phyloP scores from a whole-genome alignment of 2,113 vertebrate genomes.

The Silurus asotus region DNA sequence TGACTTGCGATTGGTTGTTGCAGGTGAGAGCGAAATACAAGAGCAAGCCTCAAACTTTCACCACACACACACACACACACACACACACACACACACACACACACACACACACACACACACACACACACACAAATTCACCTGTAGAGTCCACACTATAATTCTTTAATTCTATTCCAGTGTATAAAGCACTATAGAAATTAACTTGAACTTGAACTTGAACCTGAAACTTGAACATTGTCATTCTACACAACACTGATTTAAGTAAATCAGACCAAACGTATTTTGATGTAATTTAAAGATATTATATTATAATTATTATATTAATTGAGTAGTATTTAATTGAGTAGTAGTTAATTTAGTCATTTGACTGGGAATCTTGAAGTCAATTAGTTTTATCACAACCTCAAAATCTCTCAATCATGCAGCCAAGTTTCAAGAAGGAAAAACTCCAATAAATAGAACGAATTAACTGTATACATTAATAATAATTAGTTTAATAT shows the following conservation, averaged over 20 bases:
- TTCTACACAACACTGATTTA: too few relatives aligned
- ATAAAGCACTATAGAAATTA: too few relatives aligned
- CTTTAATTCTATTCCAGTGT: too few relatives aligned
- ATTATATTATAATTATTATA: not conserved
- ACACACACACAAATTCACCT: not conserved
- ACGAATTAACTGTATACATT: not conserved
- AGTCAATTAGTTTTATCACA: not conserved
- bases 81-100: not conserved
- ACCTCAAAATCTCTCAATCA: too few relatives aligned
- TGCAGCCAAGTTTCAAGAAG: not conserved
- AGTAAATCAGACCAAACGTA: too few relatives aligned
- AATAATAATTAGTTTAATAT: not conserved
- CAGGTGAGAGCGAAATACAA: constrained; percentile 27
- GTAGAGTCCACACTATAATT: not conserved
- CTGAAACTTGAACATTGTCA: too few relatives aligned
- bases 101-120: not conserved
- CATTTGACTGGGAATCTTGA: not conserved
- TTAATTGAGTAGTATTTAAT: too few relatives aligned
- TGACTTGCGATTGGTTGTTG: constrained; percentile 41
- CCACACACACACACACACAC: not conserved
- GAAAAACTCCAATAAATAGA: not conserved
- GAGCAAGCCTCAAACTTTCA: constrained; percentile 4
- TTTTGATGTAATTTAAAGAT: not conserved
- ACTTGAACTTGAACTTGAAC: too few relatives aligned
- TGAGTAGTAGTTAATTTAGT: not conserved